A percentile compares a stretch with the other conserved stretches of the same genome.
These are phyloP conservation scores for Drosophila tani DNA, from an alignment of 1,140 invertebrate genomes.

Conservation along the genomic window DNA sequence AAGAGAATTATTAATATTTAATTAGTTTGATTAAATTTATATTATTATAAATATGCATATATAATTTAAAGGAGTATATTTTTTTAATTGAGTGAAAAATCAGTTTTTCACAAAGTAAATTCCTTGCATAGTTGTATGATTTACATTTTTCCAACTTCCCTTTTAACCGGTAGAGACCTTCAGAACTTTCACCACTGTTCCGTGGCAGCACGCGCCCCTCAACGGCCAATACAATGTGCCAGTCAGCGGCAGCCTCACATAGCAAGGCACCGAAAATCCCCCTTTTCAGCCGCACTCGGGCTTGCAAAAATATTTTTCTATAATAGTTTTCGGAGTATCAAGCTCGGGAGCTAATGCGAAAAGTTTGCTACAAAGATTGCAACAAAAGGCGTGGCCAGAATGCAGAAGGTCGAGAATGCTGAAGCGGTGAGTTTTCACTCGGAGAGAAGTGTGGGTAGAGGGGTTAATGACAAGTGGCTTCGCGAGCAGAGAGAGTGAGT, in stretches of 20 bases:
- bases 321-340: conserved; percentile 82
- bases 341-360: conserved; percentile 74
- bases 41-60: no score
- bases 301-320: conserved; percentile 77
- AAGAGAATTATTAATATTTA: neutral
- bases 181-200: conserved; percentile 21
- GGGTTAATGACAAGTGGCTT: conserved; percentile 65
- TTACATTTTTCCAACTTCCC: neutral
- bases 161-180: neutral
- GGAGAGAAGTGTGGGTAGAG: neutral
- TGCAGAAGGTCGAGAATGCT: conserved; percentile 36
- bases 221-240: conserved; percentile 64
- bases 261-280: neutral
- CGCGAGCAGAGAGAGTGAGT: conserved; percentile 20
- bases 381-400: conserved; percentile 45
- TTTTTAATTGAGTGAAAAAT: neutral
- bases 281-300: conserved; percentile 30
- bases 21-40: no score
- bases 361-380: conserved; percentile 73
- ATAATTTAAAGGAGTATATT: neutral
- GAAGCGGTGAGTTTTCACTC: neutral
- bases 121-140: neutral
- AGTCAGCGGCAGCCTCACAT: conserved; percentile 30
- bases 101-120: neutral
- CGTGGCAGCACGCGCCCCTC: conserved; percentile 42